phyloP scores from a whole-genome alignment of 2,797 vertebrate genomes.

The Mionectes olivaceus region DNA sequence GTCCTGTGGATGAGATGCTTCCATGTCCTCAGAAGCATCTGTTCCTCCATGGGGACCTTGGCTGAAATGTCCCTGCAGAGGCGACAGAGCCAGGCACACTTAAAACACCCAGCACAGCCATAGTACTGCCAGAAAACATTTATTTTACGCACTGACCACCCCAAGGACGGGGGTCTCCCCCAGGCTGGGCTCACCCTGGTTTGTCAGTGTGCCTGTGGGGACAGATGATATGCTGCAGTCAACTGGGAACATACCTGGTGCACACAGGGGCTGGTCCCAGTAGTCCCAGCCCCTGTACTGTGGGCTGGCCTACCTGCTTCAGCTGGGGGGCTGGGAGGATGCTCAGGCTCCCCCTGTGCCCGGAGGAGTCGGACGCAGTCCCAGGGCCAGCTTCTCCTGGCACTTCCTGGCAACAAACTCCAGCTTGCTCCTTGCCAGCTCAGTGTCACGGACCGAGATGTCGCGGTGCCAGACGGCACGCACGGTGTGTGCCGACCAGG shows the following conservation, averaged over 20 bases:
- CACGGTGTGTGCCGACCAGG: constrained; percentile 70
- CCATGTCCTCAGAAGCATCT: not conserved
- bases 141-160: not conserved
- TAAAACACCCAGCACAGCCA: not conserved
- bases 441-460: constrained; percentile 79
- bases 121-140: not conserved
- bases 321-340: not conserved
- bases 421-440: constrained; percentile 83
- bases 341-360: not conserved
- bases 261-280: not conserved
- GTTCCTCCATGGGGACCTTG: not conserved
- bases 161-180: not conserved
- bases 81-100: not conserved
- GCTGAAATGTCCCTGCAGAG: not conserved
- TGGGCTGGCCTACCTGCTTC: not conserved
- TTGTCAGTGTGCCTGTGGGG: not conserved
- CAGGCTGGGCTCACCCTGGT: not conserved
- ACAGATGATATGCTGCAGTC: not conserved
- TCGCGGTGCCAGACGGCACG: constrained; percentile 85
- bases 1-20: not conserved
- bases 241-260: not conserved
- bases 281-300: not conserved
- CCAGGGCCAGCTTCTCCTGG: constrained; percentile 27
- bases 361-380: fast-evolving
- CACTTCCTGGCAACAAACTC: constrained; percentile 79